A percentile compares a stretch with the other conserved stretches of the same genome.
These are phyloP conservation scores for Metellina segmentata DNA, from an alignment of 2,888 invertebrate species.

Conservation along the genomic window DNA sequence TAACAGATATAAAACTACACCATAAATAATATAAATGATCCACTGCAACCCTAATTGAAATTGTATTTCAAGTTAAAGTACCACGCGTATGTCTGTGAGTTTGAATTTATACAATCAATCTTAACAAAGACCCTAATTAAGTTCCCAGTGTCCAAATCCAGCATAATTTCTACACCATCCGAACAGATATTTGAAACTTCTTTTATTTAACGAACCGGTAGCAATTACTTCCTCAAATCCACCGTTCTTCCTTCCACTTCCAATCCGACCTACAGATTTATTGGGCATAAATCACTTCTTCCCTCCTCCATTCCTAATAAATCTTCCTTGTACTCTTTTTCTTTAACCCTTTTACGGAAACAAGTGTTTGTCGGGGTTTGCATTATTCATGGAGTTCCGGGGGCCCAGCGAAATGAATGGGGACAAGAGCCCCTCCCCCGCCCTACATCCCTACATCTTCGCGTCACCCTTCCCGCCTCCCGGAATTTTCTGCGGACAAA, in stretches of 20 bases:
- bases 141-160: neutral
- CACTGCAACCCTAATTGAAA: too few relatives aligned
- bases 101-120: neutral
- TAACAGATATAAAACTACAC: too few relatives aligned
- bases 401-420: neutral
- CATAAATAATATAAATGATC: too few relatives aligned
- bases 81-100: neutral
- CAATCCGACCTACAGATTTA: neutral
- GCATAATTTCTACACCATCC: neutral
- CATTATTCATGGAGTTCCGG: slow-evolving; percentile 50
- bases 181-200: neutral
- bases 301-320: neutral
- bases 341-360: slow-evolving; percentile 4
- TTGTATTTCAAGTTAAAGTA: too few relatives aligned
- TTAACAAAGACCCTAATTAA: neutral
- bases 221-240: neutral
- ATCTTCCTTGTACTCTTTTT: neutral
- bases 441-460: too few relatives aligned
- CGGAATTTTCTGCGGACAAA: neutral
- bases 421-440: neutral
- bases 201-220: neutral
- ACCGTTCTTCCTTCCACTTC: neutral
- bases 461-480: neutral
- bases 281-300: slow-evolving; percentile 5
- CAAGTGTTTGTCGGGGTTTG: slow-evolving; percentile 31